phyloP scores from a whole-genome alignment of 2,113 vertebrate species.

The Ranitomeya variabilis region DNA sequence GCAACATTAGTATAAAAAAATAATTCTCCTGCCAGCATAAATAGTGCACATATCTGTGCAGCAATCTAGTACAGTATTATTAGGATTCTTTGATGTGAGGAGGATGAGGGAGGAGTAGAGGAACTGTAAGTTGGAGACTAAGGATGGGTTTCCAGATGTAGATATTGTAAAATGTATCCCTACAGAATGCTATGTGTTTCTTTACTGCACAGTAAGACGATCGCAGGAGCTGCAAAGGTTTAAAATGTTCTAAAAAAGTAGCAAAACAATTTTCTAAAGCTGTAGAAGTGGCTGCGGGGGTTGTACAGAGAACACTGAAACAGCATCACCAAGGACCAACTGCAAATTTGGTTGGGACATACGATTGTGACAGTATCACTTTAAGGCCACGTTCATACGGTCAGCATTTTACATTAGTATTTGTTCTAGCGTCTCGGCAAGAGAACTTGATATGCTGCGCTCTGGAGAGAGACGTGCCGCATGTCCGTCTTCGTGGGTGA shows the following conservation, averaged over 20 bases:
- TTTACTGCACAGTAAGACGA: not conserved
- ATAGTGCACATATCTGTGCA: constrained; percentile 38
- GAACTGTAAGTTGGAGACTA: constrained; percentile 21
- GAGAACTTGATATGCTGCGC: too few species aligned
- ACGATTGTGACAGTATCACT: too few species aligned
- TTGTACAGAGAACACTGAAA: too few species aligned
- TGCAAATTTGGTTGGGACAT: too few species aligned
- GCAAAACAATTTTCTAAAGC: not conserved
- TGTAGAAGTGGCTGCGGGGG: not conserved
- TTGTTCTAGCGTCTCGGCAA: too few species aligned
- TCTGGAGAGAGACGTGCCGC: too few species aligned
- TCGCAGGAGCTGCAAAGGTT: not conserved
- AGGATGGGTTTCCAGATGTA: constrained; percentile 46
- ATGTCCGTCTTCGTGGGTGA: too few species aligned
- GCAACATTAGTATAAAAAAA: constrained; percentile 37
- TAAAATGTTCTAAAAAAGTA: not conserved
- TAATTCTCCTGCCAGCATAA: constrained; percentile 41
- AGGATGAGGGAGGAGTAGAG: constrained; percentile 44
- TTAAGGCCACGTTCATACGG: too few species aligned
- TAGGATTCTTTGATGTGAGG: constrained; percentile 44
- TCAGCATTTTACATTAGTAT: too few species aligned
- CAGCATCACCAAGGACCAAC: too few species aligned
- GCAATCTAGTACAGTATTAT: constrained; percentile 46
- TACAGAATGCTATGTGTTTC: constrained; percentile 22
- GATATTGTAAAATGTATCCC: constrained; percentile 31